Conservation (phyloP, 2,888 invertebrate genomes). For the Tyria jacobaeae region DNA sequence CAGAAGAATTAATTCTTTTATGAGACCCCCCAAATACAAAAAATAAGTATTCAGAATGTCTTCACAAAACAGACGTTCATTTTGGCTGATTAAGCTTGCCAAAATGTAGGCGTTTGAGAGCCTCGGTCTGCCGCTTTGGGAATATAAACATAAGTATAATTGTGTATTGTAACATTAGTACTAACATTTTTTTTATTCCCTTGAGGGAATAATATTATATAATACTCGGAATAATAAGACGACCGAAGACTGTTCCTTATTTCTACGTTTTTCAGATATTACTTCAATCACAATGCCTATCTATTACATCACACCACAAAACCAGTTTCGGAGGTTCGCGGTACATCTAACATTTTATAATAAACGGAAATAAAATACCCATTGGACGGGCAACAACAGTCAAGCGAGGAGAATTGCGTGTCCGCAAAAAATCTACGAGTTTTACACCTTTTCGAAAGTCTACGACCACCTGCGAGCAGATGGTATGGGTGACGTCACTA, state of each 20-base stretch:
- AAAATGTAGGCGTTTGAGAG: too few relatives aligned
- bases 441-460: slow-evolving; percentile 17
- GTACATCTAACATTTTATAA: slow-evolving; percentile 47
- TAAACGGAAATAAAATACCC: slow-evolving; percentile 49
- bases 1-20: too few relatives aligned
- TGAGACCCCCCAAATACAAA: too few relatives aligned
- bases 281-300: slow-evolving; percentile 32
- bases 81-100: too few relatives aligned
- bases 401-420: slow-evolving; percentile 14
- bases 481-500: slow-evolving; percentile 40
- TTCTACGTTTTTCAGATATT: background rate
- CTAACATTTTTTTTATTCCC: too few relatives aligned
- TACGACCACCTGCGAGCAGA: slow-evolving; percentile 29
- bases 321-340: slow-evolving; percentile 37
- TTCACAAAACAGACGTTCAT: too few relatives aligned
- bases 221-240: too few relatives aligned
- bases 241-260: background rate
- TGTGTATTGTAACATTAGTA: too few relatives aligned
- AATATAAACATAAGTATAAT: too few relatives aligned
- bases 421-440: slow-evolving; percentile 22
- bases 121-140: too few relatives aligned
- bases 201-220: too few relatives aligned
- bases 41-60: too few relatives aligned
- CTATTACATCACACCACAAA: slow-evolving; percentile 26
- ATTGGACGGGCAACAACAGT: slow-evolving; percentile 22